Conservation (phyloP, 2,797 vertebrate species). For the Florisuga fusca region DNA sequence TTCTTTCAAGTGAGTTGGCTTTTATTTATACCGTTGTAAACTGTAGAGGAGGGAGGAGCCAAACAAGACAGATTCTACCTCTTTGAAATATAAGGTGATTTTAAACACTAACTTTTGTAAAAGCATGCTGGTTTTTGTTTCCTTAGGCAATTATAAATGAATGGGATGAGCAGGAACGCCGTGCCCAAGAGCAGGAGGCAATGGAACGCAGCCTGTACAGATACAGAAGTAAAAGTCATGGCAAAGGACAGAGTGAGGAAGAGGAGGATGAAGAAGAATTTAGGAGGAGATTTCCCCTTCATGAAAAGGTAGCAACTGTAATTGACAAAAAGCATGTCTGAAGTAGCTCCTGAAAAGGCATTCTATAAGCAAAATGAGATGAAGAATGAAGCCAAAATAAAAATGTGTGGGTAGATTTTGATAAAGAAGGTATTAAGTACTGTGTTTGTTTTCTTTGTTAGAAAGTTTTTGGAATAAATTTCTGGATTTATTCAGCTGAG, state of each 20-base stretch:
- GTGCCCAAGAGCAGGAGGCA: slow-evolving; percentile 82
- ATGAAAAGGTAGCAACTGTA: slow-evolving; percentile 85
- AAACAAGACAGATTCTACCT: neutral
- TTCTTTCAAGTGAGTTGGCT: neutral
- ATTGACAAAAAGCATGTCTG: neutral
- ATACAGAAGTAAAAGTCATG: slow-evolving; percentile 82
- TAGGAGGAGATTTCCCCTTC: slow-evolving; percentile 87
- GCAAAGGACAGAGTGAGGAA: slow-evolving; percentile 84
- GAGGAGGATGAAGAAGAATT: slow-evolving; percentile 94
- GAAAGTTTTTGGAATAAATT: neutral
- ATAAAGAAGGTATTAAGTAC: neutral
- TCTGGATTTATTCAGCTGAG: neutral
- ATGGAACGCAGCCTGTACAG: slow-evolving; percentile 88
- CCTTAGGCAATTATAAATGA: slow-evolving; percentile 91
- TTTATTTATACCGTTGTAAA: neutral
- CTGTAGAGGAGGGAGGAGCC: neutral
- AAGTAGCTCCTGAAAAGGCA: neutral
- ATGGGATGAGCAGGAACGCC: slow-evolving; percentile 93
- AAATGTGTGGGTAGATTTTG: neutral
- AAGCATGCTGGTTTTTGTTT: neutral
- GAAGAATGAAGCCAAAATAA: neutral
- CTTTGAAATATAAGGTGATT: neutral
- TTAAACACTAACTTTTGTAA: neutral
- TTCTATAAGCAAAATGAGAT: neutral
- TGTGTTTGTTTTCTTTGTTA: neutral